phyloP scores from a whole-genome alignment of 1,140 invertebrate species.

The Polyergus mexicanus region DNA sequence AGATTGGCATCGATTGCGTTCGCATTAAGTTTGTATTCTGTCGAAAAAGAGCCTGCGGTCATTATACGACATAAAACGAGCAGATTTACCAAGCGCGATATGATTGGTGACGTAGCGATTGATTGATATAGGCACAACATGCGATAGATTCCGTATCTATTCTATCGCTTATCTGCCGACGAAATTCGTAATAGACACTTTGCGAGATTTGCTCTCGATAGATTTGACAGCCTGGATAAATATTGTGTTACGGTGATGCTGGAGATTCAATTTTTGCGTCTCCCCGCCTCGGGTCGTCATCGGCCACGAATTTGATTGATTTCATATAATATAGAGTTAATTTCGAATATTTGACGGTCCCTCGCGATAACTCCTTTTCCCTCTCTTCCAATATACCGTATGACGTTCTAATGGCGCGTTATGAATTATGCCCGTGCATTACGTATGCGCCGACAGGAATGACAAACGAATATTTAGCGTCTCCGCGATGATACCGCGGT shows the following conservation, averaged over 20 bases:
- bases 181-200: conserved; percentile 14
- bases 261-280: not conserved
- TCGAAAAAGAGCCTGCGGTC: not conserved
- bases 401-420: not conserved
- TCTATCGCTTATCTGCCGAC: not conserved
- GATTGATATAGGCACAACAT: not conserved
- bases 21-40: not conserved
- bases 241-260: not conserved
- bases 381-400: not conserved
- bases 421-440: conserved; percentile 56
- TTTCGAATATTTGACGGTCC: conserved; percentile 8
- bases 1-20: not conserved
- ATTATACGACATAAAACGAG: conserved; percentile 11
- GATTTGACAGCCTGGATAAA: not conserved
- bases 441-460: conserved; percentile 43
- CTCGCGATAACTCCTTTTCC: not conserved
- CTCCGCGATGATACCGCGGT: conserved; percentile 14
- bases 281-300: not conserved
- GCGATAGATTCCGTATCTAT: not conserved
- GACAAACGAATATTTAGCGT: conserved; percentile 62
- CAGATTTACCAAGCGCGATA: not conserved
- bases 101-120: not conserved
- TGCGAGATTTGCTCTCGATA: not conserved
- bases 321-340: conserved; percentile 26
- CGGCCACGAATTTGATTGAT: conserved; percentile 29